Conservation (phyloP, 2,888 invertebrate genomes). For the Congeria kusceri region DNA sequence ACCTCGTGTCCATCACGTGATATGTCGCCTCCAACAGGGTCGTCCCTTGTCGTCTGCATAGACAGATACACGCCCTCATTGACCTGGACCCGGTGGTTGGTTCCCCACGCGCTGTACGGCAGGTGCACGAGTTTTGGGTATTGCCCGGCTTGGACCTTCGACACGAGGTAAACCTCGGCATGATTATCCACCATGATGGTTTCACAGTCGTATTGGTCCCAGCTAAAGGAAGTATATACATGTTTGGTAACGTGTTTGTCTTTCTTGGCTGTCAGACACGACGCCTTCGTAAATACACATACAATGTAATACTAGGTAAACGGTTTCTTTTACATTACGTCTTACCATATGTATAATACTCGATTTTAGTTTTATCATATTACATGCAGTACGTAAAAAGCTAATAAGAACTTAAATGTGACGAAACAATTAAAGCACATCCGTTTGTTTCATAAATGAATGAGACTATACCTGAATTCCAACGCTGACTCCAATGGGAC, state of each 20-base stretch:
- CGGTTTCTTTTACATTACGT: too few species aligned
- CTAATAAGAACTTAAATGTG: too few species aligned
- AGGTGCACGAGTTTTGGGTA: constrained; percentile 59
- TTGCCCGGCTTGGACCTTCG: constrained; percentile 55
- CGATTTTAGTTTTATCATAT: too few species aligned
- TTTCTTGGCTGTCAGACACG: too few species aligned
- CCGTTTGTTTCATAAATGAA: too few species aligned
- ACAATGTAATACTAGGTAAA: too few species aligned
- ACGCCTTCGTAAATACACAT: too few species aligned
- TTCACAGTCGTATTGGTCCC: constrained; percentile 68
- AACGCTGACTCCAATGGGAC: constrained; percentile 39
- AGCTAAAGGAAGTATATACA: constrained; percentile 38
- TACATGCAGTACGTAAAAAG: too few species aligned
- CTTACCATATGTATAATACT: too few species aligned
- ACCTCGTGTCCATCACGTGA: constrained; percentile 62
- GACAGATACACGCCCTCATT: constrained; percentile 44
- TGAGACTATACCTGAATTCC: constrained; percentile 46
- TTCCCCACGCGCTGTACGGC: constrained; percentile 56
- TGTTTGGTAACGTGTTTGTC: background rate
- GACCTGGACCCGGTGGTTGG: constrained; percentile 26
- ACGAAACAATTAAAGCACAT: too few species aligned
- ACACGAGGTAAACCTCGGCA: constrained; percentile 64
- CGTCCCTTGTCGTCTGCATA: constrained; percentile 20
- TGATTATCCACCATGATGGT: constrained; percentile 62
- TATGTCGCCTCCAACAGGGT: constrained; percentile 64